A percentile compares a stretch with the other conserved stretches of the same genome.
Evolutionary conservation across 1,140 invertebrate species (phyloP).

Genomic region (Ceratoteleas bidentatus): DNA sequence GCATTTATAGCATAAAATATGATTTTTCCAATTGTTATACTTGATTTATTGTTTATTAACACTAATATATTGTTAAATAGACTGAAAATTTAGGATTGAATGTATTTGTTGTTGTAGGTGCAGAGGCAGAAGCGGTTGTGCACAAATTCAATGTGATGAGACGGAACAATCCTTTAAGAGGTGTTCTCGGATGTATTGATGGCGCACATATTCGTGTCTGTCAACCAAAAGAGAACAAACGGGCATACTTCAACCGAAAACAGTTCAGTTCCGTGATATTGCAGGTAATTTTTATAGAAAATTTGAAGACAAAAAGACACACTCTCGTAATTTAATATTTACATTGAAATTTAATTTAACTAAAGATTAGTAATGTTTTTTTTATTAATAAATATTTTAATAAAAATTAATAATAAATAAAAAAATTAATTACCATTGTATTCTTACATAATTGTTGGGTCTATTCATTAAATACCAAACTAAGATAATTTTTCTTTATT

Average conservation of each 20-base stretch:
- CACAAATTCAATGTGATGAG: conserved; percentile 7
- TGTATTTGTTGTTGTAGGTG: conserved; percentile 6
- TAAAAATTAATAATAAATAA: background rate
- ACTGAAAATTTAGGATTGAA: too few species aligned
- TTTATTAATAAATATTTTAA: too few species aligned
- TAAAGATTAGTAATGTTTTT: too few species aligned
- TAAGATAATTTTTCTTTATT: background rate
- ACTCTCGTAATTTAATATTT: too few species aligned
- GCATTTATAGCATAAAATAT: background rate
- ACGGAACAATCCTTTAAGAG: conserved; percentile 4
- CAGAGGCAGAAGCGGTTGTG: background rate
- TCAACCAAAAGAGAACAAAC: conserved; percentile 15
- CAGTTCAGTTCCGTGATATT: conserved; percentile 15
- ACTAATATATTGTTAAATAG: background rate
- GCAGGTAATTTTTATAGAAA: conserved; percentile 11
- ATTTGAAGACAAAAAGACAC: too few species aligned
- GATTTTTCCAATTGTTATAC: background rate
- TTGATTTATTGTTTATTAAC: too few species aligned
- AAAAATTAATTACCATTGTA: background rate
- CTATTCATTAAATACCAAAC: too few species aligned
- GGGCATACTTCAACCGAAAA: conserved; percentile 17
- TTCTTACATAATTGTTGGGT: background rate
- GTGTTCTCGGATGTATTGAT: conserved; percentile 30
- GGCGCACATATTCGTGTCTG: conserved; percentile 13
- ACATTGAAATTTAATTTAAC: too few species aligned